Conservation (phyloP, 2,797 vertebrate genomes). For the Fringilla coelebs region DNA sequence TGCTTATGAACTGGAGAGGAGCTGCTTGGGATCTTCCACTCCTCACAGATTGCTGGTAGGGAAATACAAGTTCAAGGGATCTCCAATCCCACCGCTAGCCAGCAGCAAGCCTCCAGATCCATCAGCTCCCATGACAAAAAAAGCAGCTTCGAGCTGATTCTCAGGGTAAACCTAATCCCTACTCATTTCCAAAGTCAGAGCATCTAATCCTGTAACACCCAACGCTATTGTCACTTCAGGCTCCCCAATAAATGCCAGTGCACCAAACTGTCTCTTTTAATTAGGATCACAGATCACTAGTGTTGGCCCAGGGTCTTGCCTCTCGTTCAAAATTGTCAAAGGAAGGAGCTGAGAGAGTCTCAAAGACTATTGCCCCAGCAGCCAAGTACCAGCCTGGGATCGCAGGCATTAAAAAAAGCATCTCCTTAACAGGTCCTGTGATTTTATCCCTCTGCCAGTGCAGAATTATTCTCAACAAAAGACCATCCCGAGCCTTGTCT, state of each 20-base stretch:
- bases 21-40: not conserved
- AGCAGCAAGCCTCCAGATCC: slow-evolving; percentile 5
- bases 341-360: not conserved
- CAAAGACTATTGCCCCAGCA: not conserved
- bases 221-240: slow-evolving; percentile 32
- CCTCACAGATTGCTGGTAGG: not conserved
- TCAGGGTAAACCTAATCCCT: slow-evolving; percentile 54
- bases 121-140: not conserved
- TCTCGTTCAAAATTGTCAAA: slow-evolving; percentile 19
- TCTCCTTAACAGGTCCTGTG: not conserved
- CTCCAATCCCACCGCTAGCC: not conserved
- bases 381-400: not conserved
- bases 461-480: not conserved
- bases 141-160: not conserved
- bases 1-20: not conserved
- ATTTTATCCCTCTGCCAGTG: not conserved
- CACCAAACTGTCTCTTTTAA: slow-evolving; percentile 60
- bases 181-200: slow-evolving; percentile 60
- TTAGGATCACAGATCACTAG: slow-evolving; percentile 49
- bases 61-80: slow-evolving; percentile 44
- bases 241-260: slow-evolving; percentile 47
- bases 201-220: slow-evolving; percentile 43
- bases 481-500: not conserved
- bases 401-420: not conserved
- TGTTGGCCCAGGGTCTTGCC: not conserved